Conservation (phyloP, 1,140 invertebrate species). For the Anagrus nilaparvatae region DNA sequence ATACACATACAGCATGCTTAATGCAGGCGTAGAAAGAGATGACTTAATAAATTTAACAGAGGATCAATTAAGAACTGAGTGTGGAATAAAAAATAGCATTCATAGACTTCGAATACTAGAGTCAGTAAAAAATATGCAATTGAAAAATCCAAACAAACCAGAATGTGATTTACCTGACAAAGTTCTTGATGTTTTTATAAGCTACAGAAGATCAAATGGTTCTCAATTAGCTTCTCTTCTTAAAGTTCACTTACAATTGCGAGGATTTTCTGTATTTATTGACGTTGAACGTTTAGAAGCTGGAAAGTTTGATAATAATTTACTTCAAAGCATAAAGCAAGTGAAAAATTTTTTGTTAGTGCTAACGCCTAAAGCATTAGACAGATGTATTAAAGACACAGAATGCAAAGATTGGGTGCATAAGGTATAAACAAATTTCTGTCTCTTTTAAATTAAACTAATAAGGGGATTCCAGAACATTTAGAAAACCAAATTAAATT, state of each 20-base stretch:
- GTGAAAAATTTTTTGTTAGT: slow-evolving; percentile 96
- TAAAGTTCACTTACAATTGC: slow-evolving; percentile 89
- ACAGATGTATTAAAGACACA: slow-evolving; percentile 82
- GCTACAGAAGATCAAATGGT: slow-evolving; percentile 94
- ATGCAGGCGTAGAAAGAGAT: slow-evolving; percentile 86
- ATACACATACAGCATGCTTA: slow-evolving; percentile 95
- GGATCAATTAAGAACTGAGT: slow-evolving; percentile 82
- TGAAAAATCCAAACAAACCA: slow-evolving; percentile 50
- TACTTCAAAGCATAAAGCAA: slow-evolving; percentile 91
- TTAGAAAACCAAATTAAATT: too few species aligned
- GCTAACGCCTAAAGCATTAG: slow-evolving; percentile 86
- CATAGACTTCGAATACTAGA: slow-evolving; percentile 85
- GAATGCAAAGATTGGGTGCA: slow-evolving; percentile 99
- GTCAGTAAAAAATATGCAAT: slow-evolving; percentile 63
- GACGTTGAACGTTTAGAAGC: slow-evolving; percentile 92
- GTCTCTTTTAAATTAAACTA: too few species aligned
- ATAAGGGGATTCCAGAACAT: too few species aligned
- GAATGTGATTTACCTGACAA: slow-evolving; percentile 74
- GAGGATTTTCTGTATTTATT: slow-evolving; percentile 91
- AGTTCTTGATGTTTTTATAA: slow-evolving; percentile 93
- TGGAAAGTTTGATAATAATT: slow-evolving; percentile 97
- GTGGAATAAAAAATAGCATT: slow-evolving; percentile 88
- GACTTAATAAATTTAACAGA: slow-evolving; percentile 73
- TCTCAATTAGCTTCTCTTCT: slow-evolving; percentile 90
- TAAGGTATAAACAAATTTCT: too few species aligned